These are phyloP conservation scores for Paralvinella palmiformis DNA, from an alignment of 1,140 invertebrate genomes.

Conservation along the genomic window DNA sequence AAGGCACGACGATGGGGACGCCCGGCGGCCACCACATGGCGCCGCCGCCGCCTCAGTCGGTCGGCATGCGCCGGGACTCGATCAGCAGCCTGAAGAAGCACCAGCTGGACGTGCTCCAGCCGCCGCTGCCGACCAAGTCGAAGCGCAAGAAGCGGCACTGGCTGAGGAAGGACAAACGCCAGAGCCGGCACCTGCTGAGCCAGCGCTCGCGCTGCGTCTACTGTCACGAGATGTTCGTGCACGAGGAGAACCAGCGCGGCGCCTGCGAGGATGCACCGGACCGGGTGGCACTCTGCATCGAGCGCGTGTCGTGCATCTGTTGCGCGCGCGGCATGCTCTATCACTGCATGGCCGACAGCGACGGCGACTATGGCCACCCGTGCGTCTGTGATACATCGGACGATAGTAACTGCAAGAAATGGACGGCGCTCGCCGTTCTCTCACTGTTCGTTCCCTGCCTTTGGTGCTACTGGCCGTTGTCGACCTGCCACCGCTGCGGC, in stretches of 20 bases:
- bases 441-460: conserved; percentile 85
- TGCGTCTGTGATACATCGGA: conserved; percentile 50
- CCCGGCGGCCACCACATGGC: background rate
- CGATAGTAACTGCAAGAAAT: conserved; percentile 52
- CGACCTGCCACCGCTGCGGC: conserved; percentile 75
- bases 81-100: conserved; percentile 57
- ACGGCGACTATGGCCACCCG: conserved; percentile 55
- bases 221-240: conserved; percentile 54
- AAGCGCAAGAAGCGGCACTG: conserved; percentile 21
- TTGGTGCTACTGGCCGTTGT: conserved; percentile 83
- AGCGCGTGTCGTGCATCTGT: conserved; percentile 72
- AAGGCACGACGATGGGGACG: conserved; percentile 11
- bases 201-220: conserved; percentile 47
- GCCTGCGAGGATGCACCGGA: conserved; percentile 85
- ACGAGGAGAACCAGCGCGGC: conserved; percentile 74
- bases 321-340: conserved; percentile 80
- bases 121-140: conserved; percentile 65
- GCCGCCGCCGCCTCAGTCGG: background rate
- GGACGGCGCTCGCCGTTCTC: conserved; percentile 77
- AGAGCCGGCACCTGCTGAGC: conserved; percentile 15
- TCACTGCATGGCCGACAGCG: conserved; percentile 78
- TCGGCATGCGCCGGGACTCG: conserved; percentile 47
- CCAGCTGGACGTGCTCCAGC: conserved; percentile 31
- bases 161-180: conserved; percentile 17
- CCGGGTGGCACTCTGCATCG: conserved; percentile 70